phyloP scores from a whole-genome alignment of 2,797 vertebrate species.

The Anguilla obscura region DNA sequence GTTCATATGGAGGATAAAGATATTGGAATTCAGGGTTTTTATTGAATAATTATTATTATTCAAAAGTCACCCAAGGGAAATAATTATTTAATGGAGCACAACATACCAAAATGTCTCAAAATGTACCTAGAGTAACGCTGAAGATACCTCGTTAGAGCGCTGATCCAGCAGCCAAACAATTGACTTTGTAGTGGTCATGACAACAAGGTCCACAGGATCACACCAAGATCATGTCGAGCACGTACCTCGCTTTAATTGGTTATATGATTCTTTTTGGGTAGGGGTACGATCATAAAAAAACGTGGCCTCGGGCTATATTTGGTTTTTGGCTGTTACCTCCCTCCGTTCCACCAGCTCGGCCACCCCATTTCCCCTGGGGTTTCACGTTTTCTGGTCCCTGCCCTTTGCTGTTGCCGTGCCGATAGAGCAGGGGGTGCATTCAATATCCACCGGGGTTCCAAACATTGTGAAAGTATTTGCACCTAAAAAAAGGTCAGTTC shows the following conservation, averaged over 20 bases:
- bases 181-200: background rate
- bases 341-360: no score
- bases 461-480: background rate
- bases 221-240: background rate
- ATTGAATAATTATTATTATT: background rate
- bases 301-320: background rate
- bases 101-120: background rate
- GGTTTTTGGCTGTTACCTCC: background rate
- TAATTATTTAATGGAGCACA: background rate
- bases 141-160: background rate
- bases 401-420: constrained; percentile 6
- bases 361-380: background rate
- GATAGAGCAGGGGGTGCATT: background rate
- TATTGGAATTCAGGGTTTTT: background rate
- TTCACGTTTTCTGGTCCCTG: background rate
- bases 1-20: background rate
- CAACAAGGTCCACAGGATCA: background rate
- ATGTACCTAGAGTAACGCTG: background rate
- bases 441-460: background rate
- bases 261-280: background rate
- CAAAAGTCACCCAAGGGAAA: background rate
- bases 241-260: background rate
- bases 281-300: background rate
- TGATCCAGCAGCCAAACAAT: background rate
- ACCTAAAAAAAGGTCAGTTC: background rate